Conservation (phyloP, 2,113 vertebrate species). For the Pelodiscus sinensis region DNA sequence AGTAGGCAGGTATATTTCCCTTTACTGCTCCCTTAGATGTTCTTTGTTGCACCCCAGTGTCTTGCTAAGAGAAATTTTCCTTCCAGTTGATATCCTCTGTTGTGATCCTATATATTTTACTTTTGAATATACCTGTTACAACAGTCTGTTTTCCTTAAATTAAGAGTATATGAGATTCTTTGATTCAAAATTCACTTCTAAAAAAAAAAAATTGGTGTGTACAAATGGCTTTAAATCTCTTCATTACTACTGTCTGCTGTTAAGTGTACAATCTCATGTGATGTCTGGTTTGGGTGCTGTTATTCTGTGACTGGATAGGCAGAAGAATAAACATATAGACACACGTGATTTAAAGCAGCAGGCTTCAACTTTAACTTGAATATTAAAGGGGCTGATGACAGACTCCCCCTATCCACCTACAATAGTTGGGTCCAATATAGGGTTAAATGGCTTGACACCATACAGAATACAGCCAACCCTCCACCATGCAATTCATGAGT, state of each 20-base stretch:
- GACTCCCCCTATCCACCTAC: background rate
- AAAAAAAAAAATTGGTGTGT: background rate
- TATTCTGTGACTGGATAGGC: background rate
- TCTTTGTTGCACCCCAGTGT: background rate
- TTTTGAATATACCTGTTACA: background rate
- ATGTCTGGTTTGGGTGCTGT: background rate
- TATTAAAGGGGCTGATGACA: background rate
- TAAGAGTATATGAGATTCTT: background rate
- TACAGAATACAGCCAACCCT: background rate
- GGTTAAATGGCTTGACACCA: background rate
- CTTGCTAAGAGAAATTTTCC: background rate
- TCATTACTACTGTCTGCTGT: background rate
- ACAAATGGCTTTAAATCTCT: background rate
- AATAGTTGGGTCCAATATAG: background rate
- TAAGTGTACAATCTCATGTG: background rate
- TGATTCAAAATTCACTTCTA: background rate
- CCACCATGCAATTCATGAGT: background rate
- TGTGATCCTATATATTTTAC: background rate
- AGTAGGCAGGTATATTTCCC: background rate
- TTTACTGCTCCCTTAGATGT: background rate
- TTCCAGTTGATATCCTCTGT: background rate
- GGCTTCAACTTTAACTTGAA: background rate
- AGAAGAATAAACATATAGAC: rapidly evolving
- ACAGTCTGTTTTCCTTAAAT: background rate
- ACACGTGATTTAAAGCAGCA: background rate